These are phyloP conservation scores for Melanitta fusca DNA, from an alignment of 2,797 vertebrate genomes.

Conservation along the genomic window DNA sequence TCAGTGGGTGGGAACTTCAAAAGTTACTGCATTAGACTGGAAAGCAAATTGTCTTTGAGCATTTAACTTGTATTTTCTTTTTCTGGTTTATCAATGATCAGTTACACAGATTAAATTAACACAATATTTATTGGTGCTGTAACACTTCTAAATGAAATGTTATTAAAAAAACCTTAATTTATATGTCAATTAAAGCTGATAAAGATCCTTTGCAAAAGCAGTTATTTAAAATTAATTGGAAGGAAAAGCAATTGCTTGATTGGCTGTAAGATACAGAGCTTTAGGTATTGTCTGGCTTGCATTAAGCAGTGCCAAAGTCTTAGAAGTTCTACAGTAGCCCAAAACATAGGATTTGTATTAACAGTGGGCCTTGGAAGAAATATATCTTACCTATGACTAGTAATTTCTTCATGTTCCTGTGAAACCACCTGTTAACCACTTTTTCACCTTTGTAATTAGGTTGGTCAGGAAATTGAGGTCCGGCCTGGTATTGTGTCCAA, in stretches of 20 bases:
- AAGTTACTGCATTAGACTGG: neutral
- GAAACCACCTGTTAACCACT: neutral
- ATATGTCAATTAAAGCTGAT: neutral
- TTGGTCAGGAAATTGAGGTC: conserved; percentile 98
- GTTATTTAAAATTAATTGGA: neutral
- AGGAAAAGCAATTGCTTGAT: neutral
- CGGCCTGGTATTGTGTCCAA: conserved; percentile 98
- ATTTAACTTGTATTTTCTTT: neutral
- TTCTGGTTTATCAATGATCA: neutral
- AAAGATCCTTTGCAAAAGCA: neutral
- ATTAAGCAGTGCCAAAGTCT: neutral
- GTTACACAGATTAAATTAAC: neutral
- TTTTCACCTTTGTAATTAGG: conserved; percentile 78
- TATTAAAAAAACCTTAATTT: neutral
- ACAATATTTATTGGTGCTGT: neutral
- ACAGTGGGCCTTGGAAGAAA: neutral
- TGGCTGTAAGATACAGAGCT: neutral
- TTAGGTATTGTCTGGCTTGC: neutral
- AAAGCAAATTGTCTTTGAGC: neutral
- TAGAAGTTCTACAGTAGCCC: neutral
- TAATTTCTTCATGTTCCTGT: neutral
- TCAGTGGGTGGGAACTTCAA: neutral
- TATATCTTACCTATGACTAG: neutral
- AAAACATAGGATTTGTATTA: neutral
- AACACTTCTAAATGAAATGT: neutral